Base-by-base conservation (phyloP, 1,140 invertebrate species). In the Carcinoscorpius rotundicauda region DNA sequence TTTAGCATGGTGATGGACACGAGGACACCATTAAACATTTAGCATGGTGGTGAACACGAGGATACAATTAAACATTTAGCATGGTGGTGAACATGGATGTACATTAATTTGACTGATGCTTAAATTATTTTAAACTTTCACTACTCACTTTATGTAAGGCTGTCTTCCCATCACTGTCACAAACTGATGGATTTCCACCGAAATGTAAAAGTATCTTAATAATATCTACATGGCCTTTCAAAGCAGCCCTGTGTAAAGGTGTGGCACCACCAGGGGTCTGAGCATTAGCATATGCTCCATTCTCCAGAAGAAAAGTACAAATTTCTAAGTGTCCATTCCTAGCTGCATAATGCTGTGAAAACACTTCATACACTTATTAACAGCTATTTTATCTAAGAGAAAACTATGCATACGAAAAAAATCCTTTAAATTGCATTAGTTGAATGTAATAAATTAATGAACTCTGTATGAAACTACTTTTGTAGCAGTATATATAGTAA, bases 81-180 rank as follows among this genome's bases (percentile, higher is more conserved):
- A 29, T 29, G 29, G 29, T 29, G 2, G 29, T 29, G 29, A 29
- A 29, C 29, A 29, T 29, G 29, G 29, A 29, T 29, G 29, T 2
- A 29, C 29, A 29, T 29, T 29, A 29, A 29, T 29, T 29, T 29
- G 29, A 29, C 29, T 29, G 29, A 29, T 29, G 29, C 29, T 29
- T 29, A 2, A 29, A 29, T 1, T 29, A 29, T 29, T 29, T 29
- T 29, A 29, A 29, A 29, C 29, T 29, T 29, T 29, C 2, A 29
- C 29, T 29, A 29, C 29, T 51, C 57, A 65, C 86, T 72, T 87
- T 83, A 77, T 91, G 87, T 49, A 93, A 76, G 9, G 86, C 82
- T 49, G 85, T 91, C 73, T 87, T 86, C 3, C 88, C 88, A 80
- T 93, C 89, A 60, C 77, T 78, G 74, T 93, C 91, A 75, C 82